Percentiles rank a stretch among this genome's conserved stretches.
Evolutionary conservation across 2,797 vertebrate species (phyloP).

Genomic region (Chaunax sp.): DNA sequence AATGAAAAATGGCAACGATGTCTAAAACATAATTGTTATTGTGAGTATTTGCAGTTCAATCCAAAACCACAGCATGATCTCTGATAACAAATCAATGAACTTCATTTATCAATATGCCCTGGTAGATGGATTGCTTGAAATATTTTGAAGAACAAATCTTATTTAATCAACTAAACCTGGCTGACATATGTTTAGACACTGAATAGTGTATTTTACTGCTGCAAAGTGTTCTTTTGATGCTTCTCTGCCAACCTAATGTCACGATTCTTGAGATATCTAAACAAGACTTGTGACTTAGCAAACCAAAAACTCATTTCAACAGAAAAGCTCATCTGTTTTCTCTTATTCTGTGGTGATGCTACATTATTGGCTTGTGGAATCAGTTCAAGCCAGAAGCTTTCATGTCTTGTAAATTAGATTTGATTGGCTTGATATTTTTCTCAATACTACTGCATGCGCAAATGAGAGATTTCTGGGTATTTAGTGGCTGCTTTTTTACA

Average conservation of each 20-base stretch:
- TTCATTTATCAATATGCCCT: conserved; percentile 39
- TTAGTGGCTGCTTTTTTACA: conserved; percentile 33
- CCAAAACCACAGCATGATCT: conserved; percentile 33
- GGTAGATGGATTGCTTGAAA: conserved; percentile 7
- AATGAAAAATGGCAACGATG: conserved; percentile 28
- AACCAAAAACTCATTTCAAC: conserved; percentile 38
- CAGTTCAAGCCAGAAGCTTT: conserved; percentile 66
- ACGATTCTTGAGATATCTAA: conserved; percentile 37
- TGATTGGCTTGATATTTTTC: conserved; percentile 46
- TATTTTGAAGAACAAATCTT: conserved; percentile 19
- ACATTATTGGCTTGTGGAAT: conserved; percentile 60
- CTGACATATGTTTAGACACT: conserved; percentile 42
- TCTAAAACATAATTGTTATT: conserved; percentile 23
- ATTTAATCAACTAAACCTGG: conserved; percentile 46
- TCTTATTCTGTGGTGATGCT: conserved; percentile 57
- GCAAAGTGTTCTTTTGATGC: conserved; percentile 37
- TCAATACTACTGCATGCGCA: conserved; percentile 40
- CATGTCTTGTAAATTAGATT: conserved; percentile 61
- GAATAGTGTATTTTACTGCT: conserved; percentile 24
- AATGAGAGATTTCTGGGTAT: conserved; percentile 35
- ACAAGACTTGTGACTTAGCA: conserved; percentile 44
- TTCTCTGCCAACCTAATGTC: conserved; percentile 52
- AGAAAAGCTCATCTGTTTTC: conserved; percentile 60
- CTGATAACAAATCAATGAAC: conserved; percentile 40
- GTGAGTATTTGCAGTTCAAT: conserved; percentile 16